Percentiles rank a stretch among this genome's conserved stretches.
phyloP scores from a whole-genome alignment of 2,888 invertebrate species.

The Habroteleia sp. region DNA sequence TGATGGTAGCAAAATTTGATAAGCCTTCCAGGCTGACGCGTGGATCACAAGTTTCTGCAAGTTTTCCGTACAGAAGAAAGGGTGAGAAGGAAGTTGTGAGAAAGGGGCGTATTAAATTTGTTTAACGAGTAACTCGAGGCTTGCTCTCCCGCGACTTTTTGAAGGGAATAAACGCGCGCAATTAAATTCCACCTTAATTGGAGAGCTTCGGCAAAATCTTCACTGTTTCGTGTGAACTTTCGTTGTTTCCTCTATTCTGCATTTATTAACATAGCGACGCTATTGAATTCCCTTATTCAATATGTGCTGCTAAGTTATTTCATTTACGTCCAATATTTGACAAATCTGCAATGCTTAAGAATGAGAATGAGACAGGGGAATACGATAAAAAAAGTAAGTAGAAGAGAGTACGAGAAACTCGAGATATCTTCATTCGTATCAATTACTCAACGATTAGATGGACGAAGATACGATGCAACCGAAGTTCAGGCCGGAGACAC shows the following conservation, averaged over 20 bases:
- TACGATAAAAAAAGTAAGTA: conserved; percentile 67
- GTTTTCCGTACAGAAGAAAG: conserved; percentile 68
- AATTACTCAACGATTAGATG: conserved; percentile 81
- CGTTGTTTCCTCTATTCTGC: conserved; percentile 37
- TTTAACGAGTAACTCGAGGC: conserved; percentile 69
- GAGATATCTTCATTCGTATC: conserved; percentile 80
- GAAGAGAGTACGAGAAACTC: conserved; percentile 76
- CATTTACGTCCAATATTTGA: conserved; percentile 18
- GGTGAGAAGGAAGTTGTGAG: conserved; percentile 50
- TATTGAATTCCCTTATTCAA: conserved; percentile 1
- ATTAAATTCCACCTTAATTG: conserved; percentile 65
- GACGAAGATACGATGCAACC: conserved; percentile 73
- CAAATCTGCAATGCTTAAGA: background rate
- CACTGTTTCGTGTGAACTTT: conserved; percentile 35
- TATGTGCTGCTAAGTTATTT: conserved; percentile 13
- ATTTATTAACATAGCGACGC: conserved; percentile 26
- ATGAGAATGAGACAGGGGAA: background rate
- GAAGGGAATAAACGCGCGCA: conserved; percentile 62
- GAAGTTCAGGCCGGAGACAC: conserved; percentile 65
- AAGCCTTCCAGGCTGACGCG: conserved; percentile 78
- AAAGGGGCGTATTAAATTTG: conserved; percentile 75
- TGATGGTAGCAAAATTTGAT: conserved; percentile 73
- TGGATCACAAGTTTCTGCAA: conserved; percentile 72
- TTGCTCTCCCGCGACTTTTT: conserved; percentile 59
- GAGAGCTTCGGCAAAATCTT: conserved; percentile 55